Conservation (phyloP, 2,797 vertebrate species). For the Emys orbicularis region DNA sequence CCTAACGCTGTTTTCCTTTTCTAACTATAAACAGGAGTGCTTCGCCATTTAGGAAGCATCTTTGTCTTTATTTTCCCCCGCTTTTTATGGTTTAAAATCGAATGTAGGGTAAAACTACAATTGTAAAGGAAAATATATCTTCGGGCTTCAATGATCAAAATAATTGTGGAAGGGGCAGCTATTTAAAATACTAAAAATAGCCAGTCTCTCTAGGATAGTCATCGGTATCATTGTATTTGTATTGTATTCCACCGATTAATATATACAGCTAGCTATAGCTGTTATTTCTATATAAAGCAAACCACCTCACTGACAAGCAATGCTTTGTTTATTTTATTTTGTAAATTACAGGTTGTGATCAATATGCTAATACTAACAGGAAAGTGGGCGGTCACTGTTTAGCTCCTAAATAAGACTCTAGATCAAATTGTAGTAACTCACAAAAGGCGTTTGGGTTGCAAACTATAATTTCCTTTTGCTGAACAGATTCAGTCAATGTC, state of each 20-base stretch:
- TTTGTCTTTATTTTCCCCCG: conserved; percentile 4
- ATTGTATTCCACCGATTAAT: not conserved
- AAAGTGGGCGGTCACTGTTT: not conserved
- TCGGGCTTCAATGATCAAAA: not conserved
- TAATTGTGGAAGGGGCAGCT: not conserved
- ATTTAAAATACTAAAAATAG: not conserved
- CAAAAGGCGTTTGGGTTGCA: not conserved
- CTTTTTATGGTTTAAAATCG: not conserved
- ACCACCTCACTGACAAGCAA: not conserved
- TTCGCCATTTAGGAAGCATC: not conserved
- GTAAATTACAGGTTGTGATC: not conserved
- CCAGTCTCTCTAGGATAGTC: not conserved
- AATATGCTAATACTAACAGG: not conserved
- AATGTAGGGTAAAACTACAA: not conserved
- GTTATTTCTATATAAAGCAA: not conserved
- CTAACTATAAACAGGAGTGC: not conserved
- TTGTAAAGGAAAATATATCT: not conserved
- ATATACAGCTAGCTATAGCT: not conserved
- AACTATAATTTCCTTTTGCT: not conserved
- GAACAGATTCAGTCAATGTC: not conserved
- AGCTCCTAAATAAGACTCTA: not conserved
- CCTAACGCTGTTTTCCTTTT: conserved; percentile 15
- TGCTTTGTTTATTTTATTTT: conserved; percentile 37
- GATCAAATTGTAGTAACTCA: not conserved
- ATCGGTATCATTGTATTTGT: not conserved